phyloP scores from a whole-genome alignment of 2,113 vertebrate species.

The Platanista minor region DNA sequence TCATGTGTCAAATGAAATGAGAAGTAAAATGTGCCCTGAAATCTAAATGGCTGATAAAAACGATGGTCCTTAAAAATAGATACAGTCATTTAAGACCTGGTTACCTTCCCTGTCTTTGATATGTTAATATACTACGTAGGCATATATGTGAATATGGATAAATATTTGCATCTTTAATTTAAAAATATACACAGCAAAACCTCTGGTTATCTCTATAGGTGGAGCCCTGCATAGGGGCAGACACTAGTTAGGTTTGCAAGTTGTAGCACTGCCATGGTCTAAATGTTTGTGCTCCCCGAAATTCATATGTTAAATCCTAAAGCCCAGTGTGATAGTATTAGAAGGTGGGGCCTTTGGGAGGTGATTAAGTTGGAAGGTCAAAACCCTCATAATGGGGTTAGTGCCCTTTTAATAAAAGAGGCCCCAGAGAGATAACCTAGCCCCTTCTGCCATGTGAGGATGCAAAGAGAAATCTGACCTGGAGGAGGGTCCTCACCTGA shows the following conservation, averaged over 20 bases:
- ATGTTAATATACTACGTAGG: background rate
- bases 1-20: slow-evolving; percentile 47
- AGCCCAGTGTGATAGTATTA: background rate
- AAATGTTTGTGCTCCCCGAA: background rate
- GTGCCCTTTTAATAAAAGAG: background rate
- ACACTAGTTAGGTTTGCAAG: background rate
- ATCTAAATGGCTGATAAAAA: slow-evolving; percentile 38
- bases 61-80: background rate
- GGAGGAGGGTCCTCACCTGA: background rate
- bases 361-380: background rate
- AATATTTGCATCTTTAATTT: background rate
- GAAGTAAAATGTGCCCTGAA: slow-evolving; percentile 33
- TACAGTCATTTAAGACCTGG: background rate
- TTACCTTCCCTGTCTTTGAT: background rate
- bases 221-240: background rate
- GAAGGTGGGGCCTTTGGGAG: background rate
- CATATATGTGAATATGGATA: background rate
- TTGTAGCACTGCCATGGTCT: background rate
- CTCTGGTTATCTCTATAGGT: background rate
- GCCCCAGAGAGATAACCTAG: background rate
- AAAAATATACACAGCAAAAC: background rate
- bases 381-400: background rate
- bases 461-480: background rate
- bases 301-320: background rate
- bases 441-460: background rate